A percentile compares a stretch with the other conserved stretches of the same genome.
Conservation (phyloP, 2,888 invertebrate genomes). For the Diarsia brunnea region DNA sequence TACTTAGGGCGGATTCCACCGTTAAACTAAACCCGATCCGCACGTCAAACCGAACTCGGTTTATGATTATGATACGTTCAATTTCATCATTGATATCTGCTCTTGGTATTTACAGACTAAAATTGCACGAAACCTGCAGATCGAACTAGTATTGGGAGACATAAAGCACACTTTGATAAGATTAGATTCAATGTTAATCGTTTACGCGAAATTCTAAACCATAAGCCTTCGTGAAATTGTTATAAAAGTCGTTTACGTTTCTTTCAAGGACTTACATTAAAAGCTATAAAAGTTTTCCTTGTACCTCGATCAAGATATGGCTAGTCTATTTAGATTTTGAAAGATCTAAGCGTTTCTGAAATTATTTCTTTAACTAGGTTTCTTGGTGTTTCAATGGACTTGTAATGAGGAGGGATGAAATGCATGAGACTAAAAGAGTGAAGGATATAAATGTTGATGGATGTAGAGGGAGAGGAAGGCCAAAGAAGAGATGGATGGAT, state of each 20-base stretch:
- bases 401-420: no score
- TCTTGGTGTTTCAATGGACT: no score
- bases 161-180: slow-evolving; percentile 31
- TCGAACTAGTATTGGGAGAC: not conserved
- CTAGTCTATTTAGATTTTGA: slow-evolving; percentile 5
- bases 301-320: slow-evolving; percentile 13
- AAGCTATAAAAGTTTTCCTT: slow-evolving; percentile 10
- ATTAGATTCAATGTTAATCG: slow-evolving; percentile 18
- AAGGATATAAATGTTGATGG: no score
- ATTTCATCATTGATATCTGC: not conserved
- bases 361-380: not conserved
- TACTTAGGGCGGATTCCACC: not conserved
- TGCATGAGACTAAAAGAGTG: no score
- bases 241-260: not conserved
- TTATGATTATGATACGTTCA: no score
- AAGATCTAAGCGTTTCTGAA: not conserved
- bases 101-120: not conserved
- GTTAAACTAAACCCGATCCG: not conserved
- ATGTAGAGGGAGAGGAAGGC: no score
- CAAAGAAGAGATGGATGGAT: no score
- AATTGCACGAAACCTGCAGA: not conserved
- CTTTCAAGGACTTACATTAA: not conserved
- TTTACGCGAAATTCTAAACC: not conserved
- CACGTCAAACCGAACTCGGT: no score
- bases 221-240: slow-evolving; percentile 5